Percentiles rank a stretch among this genome's conserved stretches.
These are phyloP conservation scores for Tachystola acroxantha DNA, from an alignment of 2,888 invertebrate genomes.

Conservation along the genomic window DNA sequence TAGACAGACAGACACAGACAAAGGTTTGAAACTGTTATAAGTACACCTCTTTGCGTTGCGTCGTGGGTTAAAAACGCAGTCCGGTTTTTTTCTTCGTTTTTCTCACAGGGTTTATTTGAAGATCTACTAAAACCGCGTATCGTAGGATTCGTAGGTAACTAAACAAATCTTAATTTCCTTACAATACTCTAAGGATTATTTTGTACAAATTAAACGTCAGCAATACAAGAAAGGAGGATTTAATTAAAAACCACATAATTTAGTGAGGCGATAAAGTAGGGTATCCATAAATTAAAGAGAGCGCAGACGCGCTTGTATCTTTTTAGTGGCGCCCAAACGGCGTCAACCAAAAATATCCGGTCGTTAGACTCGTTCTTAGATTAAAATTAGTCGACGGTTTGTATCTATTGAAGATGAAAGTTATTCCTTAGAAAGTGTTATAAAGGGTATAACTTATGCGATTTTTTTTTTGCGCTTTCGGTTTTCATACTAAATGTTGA, in stretches of 20 bases:
- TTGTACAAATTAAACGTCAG: conserved; percentile 10
- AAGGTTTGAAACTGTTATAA: too few relatives aligned
- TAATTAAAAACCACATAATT: conserved; percentile 43
- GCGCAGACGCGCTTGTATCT: conserved; percentile 44
- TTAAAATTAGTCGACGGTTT: conserved; percentile 62
- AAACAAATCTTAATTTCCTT: neutral
- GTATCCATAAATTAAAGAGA: conserved; percentile 58
- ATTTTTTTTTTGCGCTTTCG: neutral
- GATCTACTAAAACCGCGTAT: too few relatives aligned
- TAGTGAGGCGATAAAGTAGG: conserved; percentile 45
- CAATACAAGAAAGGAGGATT: conserved; percentile 20
- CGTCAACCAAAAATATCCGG: conserved; percentile 62
- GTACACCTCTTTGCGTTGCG: too few relatives aligned
- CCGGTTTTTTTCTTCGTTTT: too few relatives aligned
- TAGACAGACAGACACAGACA: too few relatives aligned
- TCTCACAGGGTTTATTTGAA: too few relatives aligned
- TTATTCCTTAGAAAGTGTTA: conserved; percentile 29
- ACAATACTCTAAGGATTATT: too few relatives aligned
- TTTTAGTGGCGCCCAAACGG: conserved; percentile 56
- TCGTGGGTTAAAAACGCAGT: too few relatives aligned
- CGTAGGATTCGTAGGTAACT: too few relatives aligned
- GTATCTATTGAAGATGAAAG: conserved; percentile 27
- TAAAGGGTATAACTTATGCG: too few relatives aligned
- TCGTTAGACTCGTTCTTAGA: conserved; percentile 48
- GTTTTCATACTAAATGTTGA: conserved; percentile 1